These are phyloP conservation scores for Patella depressa DNA, from an alignment of 2,888 invertebrate species.

Conservation along the genomic window DNA sequence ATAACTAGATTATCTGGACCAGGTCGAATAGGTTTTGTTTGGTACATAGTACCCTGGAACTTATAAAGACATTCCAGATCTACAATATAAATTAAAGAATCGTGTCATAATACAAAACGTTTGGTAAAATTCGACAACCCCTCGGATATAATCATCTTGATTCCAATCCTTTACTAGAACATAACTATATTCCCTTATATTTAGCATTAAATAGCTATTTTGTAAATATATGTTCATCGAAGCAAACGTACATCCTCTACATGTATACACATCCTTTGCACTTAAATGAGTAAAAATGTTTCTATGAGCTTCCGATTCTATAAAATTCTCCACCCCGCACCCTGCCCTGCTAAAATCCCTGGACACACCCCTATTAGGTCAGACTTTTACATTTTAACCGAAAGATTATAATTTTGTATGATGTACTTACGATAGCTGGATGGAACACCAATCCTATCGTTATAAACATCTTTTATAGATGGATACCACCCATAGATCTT, in stretches of 20 bases:
- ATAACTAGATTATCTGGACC: slow-evolving; percentile 36
- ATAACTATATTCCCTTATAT: no score
- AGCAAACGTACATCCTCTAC: no score
- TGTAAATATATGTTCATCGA: no score
- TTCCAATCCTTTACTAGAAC: neutral
- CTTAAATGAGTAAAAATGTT: no score
- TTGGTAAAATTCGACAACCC: neutral
- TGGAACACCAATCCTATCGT: slow-evolving; percentile 49
- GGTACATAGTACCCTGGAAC: slow-evolving; percentile 52
- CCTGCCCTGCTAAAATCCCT: no score
- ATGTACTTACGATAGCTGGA: slow-evolving; percentile 52
- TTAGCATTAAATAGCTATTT: no score
- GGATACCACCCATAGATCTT: slow-evolving; percentile 68
- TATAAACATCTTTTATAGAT: slow-evolving; percentile 59
- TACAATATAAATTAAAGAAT: slow-evolving; percentile 29
- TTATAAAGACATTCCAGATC: slow-evolving; percentile 56
- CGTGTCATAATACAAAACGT: neutral
- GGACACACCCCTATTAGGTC: no score
- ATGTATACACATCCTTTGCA: no score
- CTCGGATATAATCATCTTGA: neutral
- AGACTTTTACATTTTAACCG: no score
- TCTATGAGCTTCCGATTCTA: no score
- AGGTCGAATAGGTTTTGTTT: slow-evolving; percentile 45
- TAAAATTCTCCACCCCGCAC: no score
- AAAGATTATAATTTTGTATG: no score